phyloP scores from a whole-genome alignment of 2,113 vertebrate species.

The Himantopus leucocephalus region DNA sequence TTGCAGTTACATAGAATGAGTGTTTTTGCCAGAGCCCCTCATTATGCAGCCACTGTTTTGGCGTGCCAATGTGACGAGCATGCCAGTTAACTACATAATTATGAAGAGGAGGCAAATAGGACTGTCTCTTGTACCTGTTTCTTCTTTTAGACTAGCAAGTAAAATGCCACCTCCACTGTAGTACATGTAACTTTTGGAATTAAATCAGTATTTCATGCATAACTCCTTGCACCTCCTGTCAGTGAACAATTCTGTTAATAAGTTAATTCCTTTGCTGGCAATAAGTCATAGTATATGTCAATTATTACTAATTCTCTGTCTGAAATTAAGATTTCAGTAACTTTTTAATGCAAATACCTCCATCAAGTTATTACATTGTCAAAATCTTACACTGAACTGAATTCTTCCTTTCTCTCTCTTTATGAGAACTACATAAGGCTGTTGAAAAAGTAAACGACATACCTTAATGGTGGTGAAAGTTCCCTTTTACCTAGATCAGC shows the following conservation, averaged over 20 bases:
- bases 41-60: background rate
- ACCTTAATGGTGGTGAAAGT: background rate
- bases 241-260: background rate
- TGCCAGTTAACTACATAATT: background rate
- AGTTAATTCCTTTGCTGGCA: background rate
- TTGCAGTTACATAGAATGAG: background rate
- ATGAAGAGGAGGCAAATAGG: background rate
- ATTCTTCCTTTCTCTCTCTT: background rate
- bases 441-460: background rate
- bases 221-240: background rate
- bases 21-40: constrained; percentile 20
- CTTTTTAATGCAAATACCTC: background rate
- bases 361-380: background rate
- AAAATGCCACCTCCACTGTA: background rate
- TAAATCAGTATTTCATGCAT: background rate
- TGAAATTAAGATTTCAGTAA: constrained; percentile 5
- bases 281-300: background rate
- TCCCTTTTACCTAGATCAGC: background rate
- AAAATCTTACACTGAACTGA: background rate
- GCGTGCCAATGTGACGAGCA: background rate
- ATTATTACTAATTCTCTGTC: background rate
- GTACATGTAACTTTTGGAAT: background rate
- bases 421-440: background rate
- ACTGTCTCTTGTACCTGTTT: background rate
- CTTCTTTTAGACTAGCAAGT: background rate